Percentiles rank a stretch among this genome's conserved stretches.
phyloP scores from a whole-genome alignment of 2,797 vertebrate species.

The Alosa sapidissima region DNA sequence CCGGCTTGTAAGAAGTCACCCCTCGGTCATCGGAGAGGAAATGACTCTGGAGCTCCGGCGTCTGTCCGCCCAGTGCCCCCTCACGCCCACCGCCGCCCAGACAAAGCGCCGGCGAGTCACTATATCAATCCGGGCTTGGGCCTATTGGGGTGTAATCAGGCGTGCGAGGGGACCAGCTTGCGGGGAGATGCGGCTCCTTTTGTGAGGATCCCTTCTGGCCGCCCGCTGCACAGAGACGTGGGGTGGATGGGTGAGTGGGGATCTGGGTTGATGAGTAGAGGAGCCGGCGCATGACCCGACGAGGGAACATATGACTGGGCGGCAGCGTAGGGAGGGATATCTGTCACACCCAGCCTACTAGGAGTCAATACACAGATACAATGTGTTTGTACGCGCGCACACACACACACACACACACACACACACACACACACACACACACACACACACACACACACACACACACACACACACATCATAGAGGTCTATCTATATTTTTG shows the following conservation, averaged over 20 bases:
- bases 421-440: not conserved
- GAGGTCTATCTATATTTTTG: constrained; percentile 58
- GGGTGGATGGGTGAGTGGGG: constrained; percentile 59
- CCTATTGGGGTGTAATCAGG: constrained; percentile 95
- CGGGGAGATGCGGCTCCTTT: constrained; percentile 81
- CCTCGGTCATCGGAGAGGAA: not conserved
- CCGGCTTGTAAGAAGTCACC: not conserved
- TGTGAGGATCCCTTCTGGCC: constrained; percentile 96
- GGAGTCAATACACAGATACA: not conserved
- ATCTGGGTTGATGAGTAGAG: constrained; percentile 39
- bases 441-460: not conserved
- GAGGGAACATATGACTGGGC: constrained; percentile 62
- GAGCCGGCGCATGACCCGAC: not conserved
- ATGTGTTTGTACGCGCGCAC: not conserved
- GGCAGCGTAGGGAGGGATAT: constrained; percentile 66
- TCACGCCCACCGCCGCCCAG: constrained; percentile 76
- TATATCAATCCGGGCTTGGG: constrained; percentile 91
- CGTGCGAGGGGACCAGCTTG: constrained; percentile 97
- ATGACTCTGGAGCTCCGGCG: not conserved
- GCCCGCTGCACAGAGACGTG: constrained; percentile 77
- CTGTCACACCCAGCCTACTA: constrained; percentile 33
- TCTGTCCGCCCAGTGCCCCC: constrained; percentile 65
- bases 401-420: not conserved
- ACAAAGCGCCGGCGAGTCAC: constrained; percentile 86
- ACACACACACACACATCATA: constrained; percentile 39